Evolutionary conservation across 2,113 vertebrate genomes (phyloP).

Genomic region (Macquaria ambigua): DNA sequence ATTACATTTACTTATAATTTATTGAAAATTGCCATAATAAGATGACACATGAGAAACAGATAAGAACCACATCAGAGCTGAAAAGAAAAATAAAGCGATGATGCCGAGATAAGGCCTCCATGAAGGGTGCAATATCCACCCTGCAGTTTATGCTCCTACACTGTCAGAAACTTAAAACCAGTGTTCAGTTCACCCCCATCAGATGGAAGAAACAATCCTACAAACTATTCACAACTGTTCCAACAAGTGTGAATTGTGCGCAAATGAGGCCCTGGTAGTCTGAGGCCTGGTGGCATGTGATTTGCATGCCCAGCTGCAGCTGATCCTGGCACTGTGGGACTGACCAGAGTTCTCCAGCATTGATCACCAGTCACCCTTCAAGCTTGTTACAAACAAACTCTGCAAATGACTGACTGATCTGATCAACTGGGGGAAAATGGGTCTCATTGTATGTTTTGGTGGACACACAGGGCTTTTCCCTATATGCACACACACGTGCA

Average conservation of each 20-base stretch:
- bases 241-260: background rate
- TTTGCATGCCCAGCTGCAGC: constrained; percentile 27
- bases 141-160: background rate
- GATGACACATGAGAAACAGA: background rate
- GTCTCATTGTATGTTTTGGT: background rate
- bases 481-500: background rate
- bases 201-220: background rate
- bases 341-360: constrained; percentile 7
- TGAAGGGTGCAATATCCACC: background rate
- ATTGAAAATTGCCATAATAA: background rate
- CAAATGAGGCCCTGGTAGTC: background rate
- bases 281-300: constrained; percentile 52
- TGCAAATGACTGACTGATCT: constrained; percentile 4
- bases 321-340: constrained; percentile 31
- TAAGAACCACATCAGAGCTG: background rate
- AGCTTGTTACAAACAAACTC: constrained; percentile 35
- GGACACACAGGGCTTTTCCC: background rate
- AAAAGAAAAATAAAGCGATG: background rate
- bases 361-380: constrained; percentile 20
- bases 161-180: background rate
- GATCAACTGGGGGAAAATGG: background rate
- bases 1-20: constrained; percentile 7
- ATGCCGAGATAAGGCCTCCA: too few relatives aligned
- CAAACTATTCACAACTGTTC: background rate
- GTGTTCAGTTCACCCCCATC: too few relatives aligned